Base-by-base conservation (phyloP, 2,797 vertebrate species). In the Enteromius treurensis region DNA sequence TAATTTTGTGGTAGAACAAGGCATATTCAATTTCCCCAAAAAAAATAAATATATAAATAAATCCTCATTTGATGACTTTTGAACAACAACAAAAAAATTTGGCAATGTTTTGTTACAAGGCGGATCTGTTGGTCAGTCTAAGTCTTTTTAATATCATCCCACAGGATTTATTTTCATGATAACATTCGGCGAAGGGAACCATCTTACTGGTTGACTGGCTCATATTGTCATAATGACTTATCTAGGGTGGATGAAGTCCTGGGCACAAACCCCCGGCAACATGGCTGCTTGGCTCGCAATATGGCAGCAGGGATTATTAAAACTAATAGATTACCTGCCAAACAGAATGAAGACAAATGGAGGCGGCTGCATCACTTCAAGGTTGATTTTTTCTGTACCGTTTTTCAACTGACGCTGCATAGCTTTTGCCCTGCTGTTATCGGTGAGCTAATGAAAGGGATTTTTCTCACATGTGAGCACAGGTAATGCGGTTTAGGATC, bases 261-360 rank as follows among this genome's bases (percentile, higher is more conserved):
- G 84, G 69, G 77, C 51, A 86, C 71, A 86, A 81, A 65, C 58
- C 67, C 67, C 15, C 29, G 68, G 76, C 73, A 80, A 80, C 69
- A 84, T 82, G 58, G 85, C 83, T 80, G 79, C 81, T 80, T 79
- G 34, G 82, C 81, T 80, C 64, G 77, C 77, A 81, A 84, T 86
- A 88, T 88, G 85, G 86, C 85, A 86, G 84, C 70, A 11, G 62
- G 67, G 77, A 84, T 88, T 85, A 88, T 88, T 86, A 88, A 82
- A 84, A 85, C 85, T 88, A 88, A 89, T 89, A 89, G 88, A 89
- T 89, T 89, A 89, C 85, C 88, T 87, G 87, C 86, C 88, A 89
- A 77, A 85, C 79, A 79, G 76, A 86, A 89, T 89, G 88, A 88
- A 89, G 88, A 89, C 84, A 85, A 88, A 88, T 88, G 80, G 86